These are phyloP conservation scores for Chlorospingus semifuscus DNA, from an alignment of 2,797 vertebrate species.

Conservation along the genomic window DNA sequence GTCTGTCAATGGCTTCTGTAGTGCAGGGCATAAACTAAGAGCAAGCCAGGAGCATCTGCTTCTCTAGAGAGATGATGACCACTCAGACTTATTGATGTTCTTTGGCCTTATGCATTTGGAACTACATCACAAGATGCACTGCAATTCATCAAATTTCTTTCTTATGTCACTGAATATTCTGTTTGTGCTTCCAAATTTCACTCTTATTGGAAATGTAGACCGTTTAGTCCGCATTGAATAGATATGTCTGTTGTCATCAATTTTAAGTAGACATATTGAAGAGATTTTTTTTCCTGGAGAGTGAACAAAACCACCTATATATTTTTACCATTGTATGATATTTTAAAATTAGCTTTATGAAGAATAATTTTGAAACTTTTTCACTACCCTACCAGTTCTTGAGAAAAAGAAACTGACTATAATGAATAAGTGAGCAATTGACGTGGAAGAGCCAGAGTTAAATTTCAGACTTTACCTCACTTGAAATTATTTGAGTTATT, in stretches of 20 bases:
- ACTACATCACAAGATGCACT: not conserved
- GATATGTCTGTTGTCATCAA: not conserved
- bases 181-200: not conserved
- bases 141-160: slow-evolving; percentile 11
- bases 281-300: not conserved
- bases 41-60: not conserved
- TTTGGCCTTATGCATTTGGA: not conserved
- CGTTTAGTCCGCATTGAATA: not conserved
- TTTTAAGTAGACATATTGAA: not conserved
- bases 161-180: not conserved
- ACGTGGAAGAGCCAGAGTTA: not conserved
- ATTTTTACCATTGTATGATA: not conserved
- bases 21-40: not conserved
- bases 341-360: not conserved
- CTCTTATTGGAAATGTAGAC: not conserved
- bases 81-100: not conserved
- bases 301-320: fast-evolving
- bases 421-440: not conserved
- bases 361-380: not conserved
- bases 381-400: not conserved
- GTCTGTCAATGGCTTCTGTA: not conserved
- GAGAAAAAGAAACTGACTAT: not conserved
- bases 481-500: not conserved
- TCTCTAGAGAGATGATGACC: not conserved
- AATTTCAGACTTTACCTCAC: not conserved